These are phyloP conservation scores for Maniola hyperantus DNA, from an alignment of 2,888 invertebrate species.

Conservation along the genomic window DNA sequence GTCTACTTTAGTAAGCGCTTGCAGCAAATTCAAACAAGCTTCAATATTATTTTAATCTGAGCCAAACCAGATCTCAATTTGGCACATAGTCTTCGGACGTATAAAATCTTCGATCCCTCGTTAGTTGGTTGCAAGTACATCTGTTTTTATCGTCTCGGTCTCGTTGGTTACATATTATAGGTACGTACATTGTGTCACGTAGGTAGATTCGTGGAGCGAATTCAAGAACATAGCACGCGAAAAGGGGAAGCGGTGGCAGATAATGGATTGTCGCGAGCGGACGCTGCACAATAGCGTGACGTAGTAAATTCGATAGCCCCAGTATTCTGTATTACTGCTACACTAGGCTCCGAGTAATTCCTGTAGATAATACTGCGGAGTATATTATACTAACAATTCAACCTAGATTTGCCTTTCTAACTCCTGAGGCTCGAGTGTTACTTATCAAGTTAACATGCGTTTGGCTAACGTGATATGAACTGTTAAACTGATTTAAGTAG, in stretches of 20 bases:
- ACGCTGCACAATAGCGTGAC: constrained; percentile 35
- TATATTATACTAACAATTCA: constrained; percentile 3
- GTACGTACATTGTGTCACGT: constrained; percentile 21
- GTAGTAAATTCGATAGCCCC: constrained; percentile 24
- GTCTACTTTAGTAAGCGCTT: neutral
- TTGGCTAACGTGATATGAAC: too few species aligned
- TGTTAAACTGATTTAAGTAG: too few species aligned
- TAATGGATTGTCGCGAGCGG: constrained; percentile 35
- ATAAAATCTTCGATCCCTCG: constrained; percentile 5
- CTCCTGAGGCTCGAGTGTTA: neutral
- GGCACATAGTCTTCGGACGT: neutral
- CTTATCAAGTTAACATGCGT: neutral
- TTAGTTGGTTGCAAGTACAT: constrained; percentile 1
- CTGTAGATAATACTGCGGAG: constrained; percentile 15
- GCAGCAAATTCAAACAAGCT: neutral
- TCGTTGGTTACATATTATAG: neutral
- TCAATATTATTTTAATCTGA: neutral
- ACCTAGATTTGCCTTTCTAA: neutral
- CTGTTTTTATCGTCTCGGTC: constrained; percentile 4
- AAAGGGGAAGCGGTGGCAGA: constrained; percentile 41
- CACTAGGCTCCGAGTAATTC: constrained; percentile 6
- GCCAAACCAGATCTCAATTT: constrained; percentile 23
- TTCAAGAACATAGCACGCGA: constrained; percentile 41
- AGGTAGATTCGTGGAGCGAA: constrained; percentile 23
- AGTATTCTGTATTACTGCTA: constrained; percentile 20